phyloP scores from a whole-genome alignment of 1,140 invertebrate species.

The Bradysia coprophila region DNA sequence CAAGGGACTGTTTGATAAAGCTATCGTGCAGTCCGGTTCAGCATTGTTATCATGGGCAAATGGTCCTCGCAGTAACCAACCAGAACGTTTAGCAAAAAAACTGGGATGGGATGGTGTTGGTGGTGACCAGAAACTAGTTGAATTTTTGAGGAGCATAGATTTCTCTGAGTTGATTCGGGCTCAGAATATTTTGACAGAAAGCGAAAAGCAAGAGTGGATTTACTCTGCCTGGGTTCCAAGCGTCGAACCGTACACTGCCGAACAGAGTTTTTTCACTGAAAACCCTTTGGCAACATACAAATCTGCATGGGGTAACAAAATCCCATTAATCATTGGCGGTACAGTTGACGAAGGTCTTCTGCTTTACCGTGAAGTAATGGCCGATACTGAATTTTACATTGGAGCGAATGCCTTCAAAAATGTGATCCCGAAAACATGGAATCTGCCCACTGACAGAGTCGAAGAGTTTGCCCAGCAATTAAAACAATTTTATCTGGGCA shows the following conservation, averaged over 20 bases:
- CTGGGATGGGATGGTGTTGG: no score
- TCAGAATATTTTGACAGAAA: background rate
- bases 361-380: slow-evolving; percentile 9
- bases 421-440: background rate
- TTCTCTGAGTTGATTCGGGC: background rate
- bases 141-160: background rate
- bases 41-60: slow-evolving; percentile 45
- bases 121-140: background rate
- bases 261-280: slow-evolving; percentile 15
- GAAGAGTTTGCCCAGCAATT: background rate
- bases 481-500: slow-evolving; percentile 3
- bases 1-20: slow-evolving; percentile 27
- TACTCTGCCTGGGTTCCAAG: slow-evolving; percentile 21
- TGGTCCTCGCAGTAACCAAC: slow-evolving; percentile 11
- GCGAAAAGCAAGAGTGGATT: background rate
- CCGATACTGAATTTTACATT: background rate
- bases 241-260: slow-evolving; percentile 20
- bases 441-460: background rate
- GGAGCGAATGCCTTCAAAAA: background rate
- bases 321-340: slow-evolving; percentile 24
- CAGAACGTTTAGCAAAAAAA: slow-evolving; percentile 14
- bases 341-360: slow-evolving; percentile 22
- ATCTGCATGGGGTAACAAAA: slow-evolving; percentile 22
- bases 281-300: slow-evolving; percentile 22
- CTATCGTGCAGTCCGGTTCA: slow-evolving; percentile 40